Percentiles rank a stretch among this genome's conserved stretches.
These are phyloP conservation scores for Didymodactylos carnosus DNA, from an alignment of 2,888 invertebrate genomes.

Conservation along the genomic window DNA sequence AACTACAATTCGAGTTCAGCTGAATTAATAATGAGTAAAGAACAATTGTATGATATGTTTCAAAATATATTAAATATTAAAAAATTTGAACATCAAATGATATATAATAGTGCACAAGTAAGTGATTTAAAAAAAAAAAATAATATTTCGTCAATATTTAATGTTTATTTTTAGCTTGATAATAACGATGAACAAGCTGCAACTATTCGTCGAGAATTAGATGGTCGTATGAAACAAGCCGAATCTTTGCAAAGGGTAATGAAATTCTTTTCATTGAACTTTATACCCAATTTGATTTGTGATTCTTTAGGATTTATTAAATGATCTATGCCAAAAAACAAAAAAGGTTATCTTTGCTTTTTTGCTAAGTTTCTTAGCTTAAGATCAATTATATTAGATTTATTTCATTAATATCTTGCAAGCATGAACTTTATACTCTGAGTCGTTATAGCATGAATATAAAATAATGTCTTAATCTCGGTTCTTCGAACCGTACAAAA, in stretches of 20 bases:
- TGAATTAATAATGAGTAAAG: conserved; percentile 84
- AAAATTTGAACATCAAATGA: conserved; percentile 93
- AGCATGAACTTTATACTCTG: too few relatives aligned
- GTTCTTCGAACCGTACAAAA: too few relatives aligned
- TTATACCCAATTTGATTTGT: too few relatives aligned
- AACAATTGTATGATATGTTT: conserved; percentile 98
- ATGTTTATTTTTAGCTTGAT: conserved; percentile 51
- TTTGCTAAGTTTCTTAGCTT: too few relatives aligned
- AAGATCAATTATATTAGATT: too few relatives aligned
- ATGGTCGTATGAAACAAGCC: conserved; percentile 85
- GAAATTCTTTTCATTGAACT: background rate
- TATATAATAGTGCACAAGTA: conserved; percentile 90
- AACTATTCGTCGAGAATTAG: conserved; percentile 88
- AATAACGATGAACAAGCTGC: conserved; percentile 98
- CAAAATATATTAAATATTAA: conserved; percentile 93
- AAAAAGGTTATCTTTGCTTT: too few relatives aligned
- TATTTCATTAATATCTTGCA: too few relatives aligned
- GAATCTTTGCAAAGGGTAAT: conserved; percentile 85
- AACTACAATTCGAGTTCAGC: conserved; percentile 34
- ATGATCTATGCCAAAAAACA: too few relatives aligned
- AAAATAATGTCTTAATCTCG: too few relatives aligned
- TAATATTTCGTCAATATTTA: background rate
- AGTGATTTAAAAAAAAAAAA: conserved; percentile 3
- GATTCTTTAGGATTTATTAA: too few relatives aligned
- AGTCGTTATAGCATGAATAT: too few relatives aligned